These are phyloP conservation scores for Amitus sp. DNA, from an alignment of 2,888 invertebrate species.

Conservation along the genomic window DNA sequence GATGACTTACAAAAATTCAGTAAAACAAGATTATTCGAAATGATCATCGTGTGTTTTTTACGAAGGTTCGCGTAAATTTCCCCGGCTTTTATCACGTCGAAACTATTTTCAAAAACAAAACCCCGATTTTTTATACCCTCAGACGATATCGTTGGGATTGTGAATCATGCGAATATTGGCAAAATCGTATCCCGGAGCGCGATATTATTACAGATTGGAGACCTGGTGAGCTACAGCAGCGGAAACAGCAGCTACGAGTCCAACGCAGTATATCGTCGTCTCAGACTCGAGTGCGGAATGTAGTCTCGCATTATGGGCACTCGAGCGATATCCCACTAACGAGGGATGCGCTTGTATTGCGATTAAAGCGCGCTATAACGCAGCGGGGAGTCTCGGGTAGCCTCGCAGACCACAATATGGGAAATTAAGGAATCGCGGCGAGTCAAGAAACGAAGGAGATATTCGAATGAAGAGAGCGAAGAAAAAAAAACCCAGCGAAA, in stretches of 20 bases:
- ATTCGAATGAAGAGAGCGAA: constrained; percentile 29
- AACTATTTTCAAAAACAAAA: too few relatives aligned
- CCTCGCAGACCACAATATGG: constrained; percentile 51
- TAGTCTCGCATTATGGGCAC: constrained; percentile 60
- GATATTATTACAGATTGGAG: constrained; percentile 45
- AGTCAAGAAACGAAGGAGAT: constrained; percentile 21
- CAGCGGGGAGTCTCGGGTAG: constrained; percentile 55
- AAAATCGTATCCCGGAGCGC: constrained; percentile 40
- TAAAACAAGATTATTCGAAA: too few relatives aligned
- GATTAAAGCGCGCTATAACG: constrained; percentile 64
- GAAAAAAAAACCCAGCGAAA: constrained; percentile 10
- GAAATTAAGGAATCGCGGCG: constrained; percentile 56
- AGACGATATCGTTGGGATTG: constrained; percentile 53
- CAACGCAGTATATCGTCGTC: constrained; percentile 41
- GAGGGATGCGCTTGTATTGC: constrained; percentile 64
- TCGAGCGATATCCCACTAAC: constrained; percentile 63
- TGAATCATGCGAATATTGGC: constrained; percentile 33
- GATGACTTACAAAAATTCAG: too few relatives aligned
- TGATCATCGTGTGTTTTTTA: too few relatives aligned
- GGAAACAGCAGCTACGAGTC: constrained; percentile 36
- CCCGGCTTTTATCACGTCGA: too few relatives aligned
- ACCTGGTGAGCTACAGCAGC: constrained; percentile 21
- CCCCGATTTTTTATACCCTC: too few relatives aligned
- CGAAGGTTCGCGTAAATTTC: too few relatives aligned
- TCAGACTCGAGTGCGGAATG: constrained; percentile 54